These are phyloP conservation scores for Anguilla rostrata DNA, from an alignment of 2,113 vertebrate species.

Conservation along the genomic window DNA sequence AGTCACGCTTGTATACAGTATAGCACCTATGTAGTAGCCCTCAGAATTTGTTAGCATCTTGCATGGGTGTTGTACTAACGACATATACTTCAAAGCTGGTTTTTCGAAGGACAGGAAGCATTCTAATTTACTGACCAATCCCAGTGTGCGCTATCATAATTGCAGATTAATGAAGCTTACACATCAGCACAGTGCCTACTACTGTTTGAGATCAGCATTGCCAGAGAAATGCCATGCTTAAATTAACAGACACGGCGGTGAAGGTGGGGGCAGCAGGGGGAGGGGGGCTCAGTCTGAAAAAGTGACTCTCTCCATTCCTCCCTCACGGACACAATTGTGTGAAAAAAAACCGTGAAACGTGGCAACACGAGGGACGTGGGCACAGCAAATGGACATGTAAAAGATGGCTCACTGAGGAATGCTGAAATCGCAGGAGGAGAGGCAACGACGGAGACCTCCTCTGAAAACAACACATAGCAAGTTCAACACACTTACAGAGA, in stretches of 20 bases:
- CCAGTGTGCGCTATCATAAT: no score
- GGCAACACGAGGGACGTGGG: constrained; percentile 24
- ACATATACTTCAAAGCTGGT: not conserved
- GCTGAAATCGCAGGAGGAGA: constrained; percentile 40
- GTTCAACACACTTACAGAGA: constrained; percentile 30
- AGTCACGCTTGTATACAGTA: not conserved
- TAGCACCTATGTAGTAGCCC: not conserved
- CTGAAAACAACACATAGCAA: constrained; percentile 46
- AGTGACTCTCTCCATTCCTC: not conserved
- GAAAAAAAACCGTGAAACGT: constrained; percentile 22
- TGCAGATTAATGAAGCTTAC: not conserved
- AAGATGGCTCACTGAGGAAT: constrained; percentile 43
- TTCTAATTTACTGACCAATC: not conserved
- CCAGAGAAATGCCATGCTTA: not conserved
- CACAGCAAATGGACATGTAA: constrained; percentile 40
- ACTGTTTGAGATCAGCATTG: not conserved
- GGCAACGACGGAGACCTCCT: constrained; percentile 36
- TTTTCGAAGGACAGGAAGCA: not conserved
- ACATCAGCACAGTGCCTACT: not conserved
- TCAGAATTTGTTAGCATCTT: not conserved
- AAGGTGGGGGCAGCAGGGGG: no score
- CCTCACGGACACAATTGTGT: not conserved
- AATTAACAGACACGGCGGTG: not conserved
- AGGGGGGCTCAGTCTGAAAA: not conserved
- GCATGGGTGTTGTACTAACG: not conserved